Percentiles rank a stretch among this genome's conserved stretches.
Conservation (phyloP, 1,140 invertebrate genomes). For the Argopecten irradians region DNA sequence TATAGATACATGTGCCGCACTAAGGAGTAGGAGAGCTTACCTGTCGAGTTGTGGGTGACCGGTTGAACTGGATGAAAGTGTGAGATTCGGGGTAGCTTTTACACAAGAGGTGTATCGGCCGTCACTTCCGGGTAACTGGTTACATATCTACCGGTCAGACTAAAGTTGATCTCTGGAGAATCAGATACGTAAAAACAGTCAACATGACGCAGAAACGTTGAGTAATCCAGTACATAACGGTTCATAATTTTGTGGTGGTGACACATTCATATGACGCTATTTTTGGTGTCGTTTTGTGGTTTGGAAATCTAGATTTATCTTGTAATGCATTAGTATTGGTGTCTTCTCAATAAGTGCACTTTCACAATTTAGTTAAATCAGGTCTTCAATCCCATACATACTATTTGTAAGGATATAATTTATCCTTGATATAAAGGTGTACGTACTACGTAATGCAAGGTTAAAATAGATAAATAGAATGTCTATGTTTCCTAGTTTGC, state of each 20-base stretch:
- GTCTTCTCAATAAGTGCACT: neutral
- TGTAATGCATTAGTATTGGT: neutral
- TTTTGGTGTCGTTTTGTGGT: neutral
- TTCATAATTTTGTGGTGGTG: neutral
- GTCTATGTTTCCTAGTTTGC: too few relatives aligned
- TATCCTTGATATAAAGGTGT: too few relatives aligned
- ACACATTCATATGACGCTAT: neutral
- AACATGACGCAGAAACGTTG: constrained; percentile 21
- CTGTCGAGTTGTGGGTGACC: neutral
- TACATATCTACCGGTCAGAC: neutral
- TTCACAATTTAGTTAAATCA: too few relatives aligned
- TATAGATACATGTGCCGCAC: neutral
- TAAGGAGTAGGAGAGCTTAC: neutral
- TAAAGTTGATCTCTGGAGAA: neutral
- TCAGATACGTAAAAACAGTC: neutral
- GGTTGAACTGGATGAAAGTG: neutral
- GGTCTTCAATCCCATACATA: too few relatives aligned
- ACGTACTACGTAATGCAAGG: too few relatives aligned
- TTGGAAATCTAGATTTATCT: neutral
- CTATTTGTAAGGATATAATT: too few relatives aligned
- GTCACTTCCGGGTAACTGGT: neutral
- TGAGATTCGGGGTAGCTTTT: constrained; percentile 1
- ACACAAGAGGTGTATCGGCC: neutral
- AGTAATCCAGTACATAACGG: neutral
- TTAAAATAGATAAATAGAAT: too few relatives aligned